A percentile compares a stretch with the other conserved stretches of the same genome.
Conservation (phyloP, 2,888 invertebrate genomes). For the Julus scandinavius region DNA sequence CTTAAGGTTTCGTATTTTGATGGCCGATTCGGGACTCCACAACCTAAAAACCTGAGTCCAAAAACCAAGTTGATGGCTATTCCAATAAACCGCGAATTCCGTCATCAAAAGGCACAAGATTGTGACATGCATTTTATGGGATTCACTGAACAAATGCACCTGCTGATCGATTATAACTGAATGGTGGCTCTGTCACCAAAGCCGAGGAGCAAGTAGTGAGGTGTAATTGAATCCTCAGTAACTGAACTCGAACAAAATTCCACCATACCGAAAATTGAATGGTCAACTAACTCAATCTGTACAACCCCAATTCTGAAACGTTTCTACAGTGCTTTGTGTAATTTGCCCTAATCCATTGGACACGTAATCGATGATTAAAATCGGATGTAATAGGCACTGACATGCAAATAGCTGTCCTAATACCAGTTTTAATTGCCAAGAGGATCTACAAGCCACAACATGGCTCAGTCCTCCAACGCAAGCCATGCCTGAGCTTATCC, state of each 20-base stretch:
- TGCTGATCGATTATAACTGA: neutral
- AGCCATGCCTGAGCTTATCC: neutral
- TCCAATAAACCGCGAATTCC: neutral
- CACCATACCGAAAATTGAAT: neutral
- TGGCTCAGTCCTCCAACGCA: neutral
- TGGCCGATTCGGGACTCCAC: too few relatives aligned
- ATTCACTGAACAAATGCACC: neutral
- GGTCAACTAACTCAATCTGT: neutral
- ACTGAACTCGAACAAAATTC: neutral
- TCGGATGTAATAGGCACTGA: too few relatives aligned
- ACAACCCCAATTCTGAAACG: too few relatives aligned
- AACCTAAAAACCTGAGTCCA: too few relatives aligned
- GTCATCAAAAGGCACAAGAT: neutral
- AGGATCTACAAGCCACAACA: neutral
- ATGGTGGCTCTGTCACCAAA: neutral
- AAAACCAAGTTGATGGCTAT: too few relatives aligned
- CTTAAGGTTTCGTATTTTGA: too few relatives aligned
- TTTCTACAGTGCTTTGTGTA: too few relatives aligned
- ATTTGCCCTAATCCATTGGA: too few relatives aligned
- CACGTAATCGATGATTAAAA: too few relatives aligned
- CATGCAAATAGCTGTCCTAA: neutral
- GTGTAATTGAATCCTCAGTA: neutral
- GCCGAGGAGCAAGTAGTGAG: neutral
- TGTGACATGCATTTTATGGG: neutral
- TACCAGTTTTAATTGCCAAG: slow-evolving; percentile 4